phyloP scores from a whole-genome alignment of 2,888 invertebrate species.

The Alcis repandata region DNA sequence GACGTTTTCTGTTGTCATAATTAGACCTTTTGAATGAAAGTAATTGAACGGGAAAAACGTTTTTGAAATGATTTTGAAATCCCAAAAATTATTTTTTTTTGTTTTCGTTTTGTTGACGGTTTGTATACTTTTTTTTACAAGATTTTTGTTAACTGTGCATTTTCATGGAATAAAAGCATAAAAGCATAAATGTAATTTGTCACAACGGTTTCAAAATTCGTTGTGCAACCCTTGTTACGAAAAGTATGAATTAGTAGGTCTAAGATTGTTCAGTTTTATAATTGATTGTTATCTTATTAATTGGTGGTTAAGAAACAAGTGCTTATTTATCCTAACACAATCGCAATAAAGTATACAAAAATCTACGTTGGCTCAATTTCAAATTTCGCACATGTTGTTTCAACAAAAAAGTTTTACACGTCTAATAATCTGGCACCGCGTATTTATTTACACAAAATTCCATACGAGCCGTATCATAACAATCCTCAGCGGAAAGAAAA shows the following conservation, averaged over 20 bases:
- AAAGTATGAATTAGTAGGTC: too few relatives aligned
- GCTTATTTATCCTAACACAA: too few relatives aligned
- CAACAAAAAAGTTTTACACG: neutral
- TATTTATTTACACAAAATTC: slow-evolving; percentile 7
- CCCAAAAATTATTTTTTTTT: neutral
- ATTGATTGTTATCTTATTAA: too few relatives aligned
- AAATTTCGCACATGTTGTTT: neutral
- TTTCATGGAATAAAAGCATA: too few relatives aligned
- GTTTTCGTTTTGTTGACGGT: neutral
- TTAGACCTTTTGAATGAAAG: neutral
- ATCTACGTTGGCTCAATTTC: too few relatives aligned
- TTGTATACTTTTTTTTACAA: neutral
- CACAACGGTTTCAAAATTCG: too few relatives aligned
- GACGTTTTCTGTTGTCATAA: slow-evolving; percentile 15
- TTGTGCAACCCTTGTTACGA: too few relatives aligned
- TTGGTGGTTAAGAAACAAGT: too few relatives aligned
- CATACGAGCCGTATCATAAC: neutral
- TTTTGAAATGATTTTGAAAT: neutral
- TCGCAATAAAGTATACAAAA: too few relatives aligned
- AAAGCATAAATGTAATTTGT: too few relatives aligned
- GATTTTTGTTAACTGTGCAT: neutral
- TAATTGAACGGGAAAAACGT: neutral
- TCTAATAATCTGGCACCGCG: neutral
- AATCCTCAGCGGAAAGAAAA: slow-evolving; percentile 11
- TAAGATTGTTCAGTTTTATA: too few relatives aligned